These are phyloP conservation scores for Aurelia aurita complex sp. Pacific DNA, from an alignment of 30 jellyfish, hydroid and myxozoan species.

Conservation along the genomic window DNA sequence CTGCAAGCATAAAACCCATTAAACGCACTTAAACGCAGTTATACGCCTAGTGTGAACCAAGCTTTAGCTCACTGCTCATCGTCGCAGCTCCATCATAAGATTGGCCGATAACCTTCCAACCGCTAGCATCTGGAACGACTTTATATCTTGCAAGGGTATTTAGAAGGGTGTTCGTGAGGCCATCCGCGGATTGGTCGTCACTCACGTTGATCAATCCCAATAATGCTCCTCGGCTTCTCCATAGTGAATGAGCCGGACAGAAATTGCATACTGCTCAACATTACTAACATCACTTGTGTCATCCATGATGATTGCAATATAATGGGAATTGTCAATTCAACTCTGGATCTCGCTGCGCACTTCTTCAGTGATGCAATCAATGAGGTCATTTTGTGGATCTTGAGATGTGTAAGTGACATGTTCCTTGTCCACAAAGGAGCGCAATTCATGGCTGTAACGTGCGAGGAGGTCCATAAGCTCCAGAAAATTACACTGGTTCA, in stretches of 20 bases:
- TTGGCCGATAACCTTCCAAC: not conserved
- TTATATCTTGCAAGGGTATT: too few relatives aligned
- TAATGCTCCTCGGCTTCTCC: constrained; percentile 43
- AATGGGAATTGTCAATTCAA: too few relatives aligned
- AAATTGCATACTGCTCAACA: too few relatives aligned
- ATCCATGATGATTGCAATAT: too few relatives aligned
- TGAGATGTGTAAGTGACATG: constrained; percentile 40
- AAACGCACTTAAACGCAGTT: too few relatives aligned
- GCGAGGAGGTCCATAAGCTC: constrained; percentile 60
- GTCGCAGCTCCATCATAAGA: constrained; percentile 2
- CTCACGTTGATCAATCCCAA: constrained; percentile 21
- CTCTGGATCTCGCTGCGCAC: too few relatives aligned
- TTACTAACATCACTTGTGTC: too few relatives aligned
- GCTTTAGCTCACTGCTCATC: constrained; percentile 57
- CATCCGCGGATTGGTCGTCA: constrained; percentile 42
- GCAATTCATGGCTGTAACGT: constrained; percentile 62
- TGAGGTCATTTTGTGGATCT: too few relatives aligned
- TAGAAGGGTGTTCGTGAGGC: constrained; percentile 20
- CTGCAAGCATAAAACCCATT: too few relatives aligned
- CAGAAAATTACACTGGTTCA: constrained; percentile 45
- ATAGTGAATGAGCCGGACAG: constrained; percentile 38
- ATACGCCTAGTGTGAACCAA: too few relatives aligned
- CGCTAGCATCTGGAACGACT: too few relatives aligned
- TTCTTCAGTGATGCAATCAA: too few relatives aligned
- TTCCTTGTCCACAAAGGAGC: constrained; percentile 48